These are phyloP conservation scores for Zophobas morio DNA, from an alignment of 1,140 invertebrate genomes.

Conservation along the genomic window DNA sequence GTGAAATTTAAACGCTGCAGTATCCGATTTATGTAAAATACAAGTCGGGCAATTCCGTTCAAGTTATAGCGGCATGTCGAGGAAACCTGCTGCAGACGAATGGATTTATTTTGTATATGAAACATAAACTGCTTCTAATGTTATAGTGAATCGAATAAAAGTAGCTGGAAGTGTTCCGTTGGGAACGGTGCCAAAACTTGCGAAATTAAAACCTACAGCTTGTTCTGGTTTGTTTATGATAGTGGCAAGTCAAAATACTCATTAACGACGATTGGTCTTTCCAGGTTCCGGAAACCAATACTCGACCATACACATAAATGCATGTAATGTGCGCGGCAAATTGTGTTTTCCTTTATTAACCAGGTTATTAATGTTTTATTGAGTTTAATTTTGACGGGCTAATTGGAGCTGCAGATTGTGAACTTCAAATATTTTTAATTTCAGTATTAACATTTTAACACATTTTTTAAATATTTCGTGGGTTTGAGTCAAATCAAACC, in stretches of 20 bases:
- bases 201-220: constrained; percentile 23
- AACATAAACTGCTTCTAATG: constrained; percentile 29
- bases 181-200: constrained; percentile 19
- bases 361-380: too few species aligned
- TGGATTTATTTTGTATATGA: constrained; percentile 41
- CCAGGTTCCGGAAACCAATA: too few species aligned
- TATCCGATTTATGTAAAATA: constrained; percentile 21
- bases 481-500: too few species aligned
- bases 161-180: constrained; percentile 24
- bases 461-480: too few species aligned
- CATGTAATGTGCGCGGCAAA: too few species aligned
- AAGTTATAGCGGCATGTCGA: background rate
- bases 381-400: too few species aligned
- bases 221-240: constrained; percentile 25
- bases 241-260: constrained; percentile 20
- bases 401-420: too few species aligned
- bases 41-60: constrained; percentile 1
- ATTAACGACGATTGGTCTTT: background rate
- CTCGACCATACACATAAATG: too few species aligned
- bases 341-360: too few species aligned
- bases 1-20: constrained; percentile 3
- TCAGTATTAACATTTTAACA: too few species aligned
- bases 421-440: too few species aligned
- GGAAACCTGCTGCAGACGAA: constrained; percentile 1
- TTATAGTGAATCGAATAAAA: constrained; percentile 38